These are phyloP conservation scores for Cactoblastis cactorum DNA, from an alignment of 2,888 invertebrate species.

Conservation along the genomic window DNA sequence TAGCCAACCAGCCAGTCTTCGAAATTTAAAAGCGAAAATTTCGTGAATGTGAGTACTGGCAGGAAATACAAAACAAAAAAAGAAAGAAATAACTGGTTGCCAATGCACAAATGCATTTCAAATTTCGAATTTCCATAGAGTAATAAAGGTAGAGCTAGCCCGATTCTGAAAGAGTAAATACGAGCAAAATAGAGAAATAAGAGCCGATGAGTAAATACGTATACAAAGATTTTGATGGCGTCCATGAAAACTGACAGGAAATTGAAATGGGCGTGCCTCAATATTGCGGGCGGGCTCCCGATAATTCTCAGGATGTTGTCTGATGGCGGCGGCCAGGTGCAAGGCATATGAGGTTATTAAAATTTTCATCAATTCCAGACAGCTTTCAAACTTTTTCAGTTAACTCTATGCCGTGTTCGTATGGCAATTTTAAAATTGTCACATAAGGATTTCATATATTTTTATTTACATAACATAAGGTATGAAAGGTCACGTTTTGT, in stretches of 20 bases:
- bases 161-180: no score
- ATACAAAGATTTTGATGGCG: slow-evolving; percentile 31
- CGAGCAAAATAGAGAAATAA: no score
- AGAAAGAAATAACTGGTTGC: not conserved
- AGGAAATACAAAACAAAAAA: no score
- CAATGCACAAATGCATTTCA: not conserved
- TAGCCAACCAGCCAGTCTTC: slow-evolving; percentile 15
- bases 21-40: no score
- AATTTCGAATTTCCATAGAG: not conserved
- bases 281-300: slow-evolving; percentile 57
- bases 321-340: slow-evolving; percentile 27
- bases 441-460: no score
- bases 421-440: no score
- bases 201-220: slow-evolving; percentile 24
- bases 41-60: no score
- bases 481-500: no score
- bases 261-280: slow-evolving; percentile 70
- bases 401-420: no score
- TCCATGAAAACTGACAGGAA: slow-evolving; percentile 63
- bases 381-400: slow-evolving; percentile 2
- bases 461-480: no score
- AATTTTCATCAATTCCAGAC: slow-evolving; percentile 3
- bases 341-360: slow-evolving; percentile 16
- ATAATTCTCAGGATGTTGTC: slow-evolving; percentile 62
- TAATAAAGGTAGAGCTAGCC: slow-evolving; percentile 12